A percentile compares a stretch with the other conserved stretches of the same genome.
Evolutionary conservation across 2,888 invertebrate genomes (phyloP).

Genomic region (Eustalomyia histrio): DNA sequence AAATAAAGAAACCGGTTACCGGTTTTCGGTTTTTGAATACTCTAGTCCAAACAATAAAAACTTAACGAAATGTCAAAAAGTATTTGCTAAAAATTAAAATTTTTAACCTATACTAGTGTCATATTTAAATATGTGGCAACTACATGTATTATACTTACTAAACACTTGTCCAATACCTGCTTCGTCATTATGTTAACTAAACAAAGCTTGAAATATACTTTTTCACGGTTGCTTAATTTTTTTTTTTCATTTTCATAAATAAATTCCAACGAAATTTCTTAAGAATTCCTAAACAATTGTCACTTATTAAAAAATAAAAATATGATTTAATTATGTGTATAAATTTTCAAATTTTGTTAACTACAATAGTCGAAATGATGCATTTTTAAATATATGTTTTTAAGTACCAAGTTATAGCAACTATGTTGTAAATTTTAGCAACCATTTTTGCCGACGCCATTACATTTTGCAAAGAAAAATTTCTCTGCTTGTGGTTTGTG

Average conservation of each 20-base stretch:
- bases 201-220: slow-evolving; percentile 8
- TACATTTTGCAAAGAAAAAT: slow-evolving; percentile 76
- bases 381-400: background rate
- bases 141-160: background rate
- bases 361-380: background rate
- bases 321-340: background rate
- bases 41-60: no score
- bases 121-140: slow-evolving; percentile 16
- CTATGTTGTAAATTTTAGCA: slow-evolving; percentile 46
- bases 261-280: no score
- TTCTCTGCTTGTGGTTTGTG: slow-evolving; percentile 71
- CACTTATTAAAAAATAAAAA: no score
- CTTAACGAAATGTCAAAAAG: no score
- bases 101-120: no score
- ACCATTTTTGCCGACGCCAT: slow-evolving; percentile 79
- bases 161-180: slow-evolving; percentile 51
- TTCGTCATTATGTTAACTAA: slow-evolving; percentile 46
- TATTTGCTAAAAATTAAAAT: no score
- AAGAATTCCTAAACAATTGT: no score
- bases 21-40: no score
- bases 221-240: slow-evolving; percentile 4
- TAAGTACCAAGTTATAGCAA: slow-evolving; percentile 37
- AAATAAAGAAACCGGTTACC: no score
- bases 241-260: background rate
- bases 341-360: no score